Base-by-base conservation (phyloP, 2,888 invertebrate species). In the Platycnemis pennipes region DNA sequence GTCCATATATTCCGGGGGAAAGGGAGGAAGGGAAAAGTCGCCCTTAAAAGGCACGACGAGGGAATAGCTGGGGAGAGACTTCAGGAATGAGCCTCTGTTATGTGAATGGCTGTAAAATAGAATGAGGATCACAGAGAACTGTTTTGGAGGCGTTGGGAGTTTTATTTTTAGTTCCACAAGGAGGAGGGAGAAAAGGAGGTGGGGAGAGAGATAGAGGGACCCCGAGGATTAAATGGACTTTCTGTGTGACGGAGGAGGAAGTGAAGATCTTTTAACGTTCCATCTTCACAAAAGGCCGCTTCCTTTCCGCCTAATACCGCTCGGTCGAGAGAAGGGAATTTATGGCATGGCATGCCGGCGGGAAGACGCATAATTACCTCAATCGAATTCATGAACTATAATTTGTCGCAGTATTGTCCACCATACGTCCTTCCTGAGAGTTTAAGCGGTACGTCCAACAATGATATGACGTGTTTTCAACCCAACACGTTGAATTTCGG, bases 151-250 rank as follows among this genome's bases (percentile, higher is more conserved):
- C 77, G 77, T 77, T 77, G 77, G 77, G 77, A 77, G 37, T 77
- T 77, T 77, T 77, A 77, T 77, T 77, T 77, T 77, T 77, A 77
- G 37, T 77, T 16, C 37, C 63, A n/a, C 63, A 26, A 22, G 63
- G 26, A 26, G 26, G 63, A 37, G 37, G 3, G 49, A 19, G 49
- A 49, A 19, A 19, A 49, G 49, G 49, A 19, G 16, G 31, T 69
- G 13, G 31, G 69, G 0, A 11, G 77, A 77, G 77, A 77, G 31
- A 16, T 11, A 31, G 77, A 77, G 77, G 77, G 77, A 77, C 77
- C 37, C 77, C 26, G 77, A 77, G 77, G 77, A 77, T 77, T 77
- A 77, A 77, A 77, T 77, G 77, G 77, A 77, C 77, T 77, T 77
- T 77, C 77, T 37, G 77, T 77, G 77, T 77, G 77, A 31, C 31